Percentiles rank a stretch among this genome's conserved stretches.
phyloP scores from a whole-genome alignment of 2,888 invertebrate genomes.

The Oligia strigilis region DNA sequence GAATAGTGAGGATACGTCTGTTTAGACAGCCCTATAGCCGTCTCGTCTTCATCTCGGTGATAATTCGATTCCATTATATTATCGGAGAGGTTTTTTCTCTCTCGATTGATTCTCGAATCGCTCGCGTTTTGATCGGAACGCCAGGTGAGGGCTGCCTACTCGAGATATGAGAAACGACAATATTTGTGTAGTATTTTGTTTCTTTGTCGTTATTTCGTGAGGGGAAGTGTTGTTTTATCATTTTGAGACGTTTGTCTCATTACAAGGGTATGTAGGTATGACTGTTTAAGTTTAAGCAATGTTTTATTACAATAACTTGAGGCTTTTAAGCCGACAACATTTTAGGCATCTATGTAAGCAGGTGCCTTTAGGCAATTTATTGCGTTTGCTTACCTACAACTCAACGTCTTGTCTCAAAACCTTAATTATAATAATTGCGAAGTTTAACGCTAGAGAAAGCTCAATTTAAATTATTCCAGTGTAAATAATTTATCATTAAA shows the following conservation, averaged over 20 bases:
- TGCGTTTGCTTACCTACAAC: not conserved
- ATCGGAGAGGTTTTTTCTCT: slow-evolving; percentile 81
- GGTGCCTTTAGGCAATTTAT: not conserved
- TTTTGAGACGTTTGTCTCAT: slow-evolving; percentile 29
- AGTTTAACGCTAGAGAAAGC: not conserved
- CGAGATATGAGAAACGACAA: slow-evolving; percentile 69
- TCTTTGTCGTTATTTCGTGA: slow-evolving; percentile 50
- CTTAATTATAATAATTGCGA: not conserved
- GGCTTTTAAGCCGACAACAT: not conserved
- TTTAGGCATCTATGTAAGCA: not conserved
- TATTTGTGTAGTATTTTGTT: slow-evolving; percentile 77
- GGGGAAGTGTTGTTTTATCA: slow-evolving; percentile 52
- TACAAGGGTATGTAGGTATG: slow-evolving; percentile 3
- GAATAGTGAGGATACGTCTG: slow-evolving; percentile 34
- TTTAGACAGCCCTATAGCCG: slow-evolving; percentile 68
- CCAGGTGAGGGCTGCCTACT: slow-evolving; percentile 73
- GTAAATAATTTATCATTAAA: not conserved
- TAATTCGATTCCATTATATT: slow-evolving; percentile 90
- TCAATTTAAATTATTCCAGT: not conserved
- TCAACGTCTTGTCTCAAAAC: not conserved
- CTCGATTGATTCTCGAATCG: slow-evolving; percentile 84
- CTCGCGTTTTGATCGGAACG: slow-evolving; percentile 70
- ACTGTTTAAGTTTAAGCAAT: slow-evolving; percentile 20
- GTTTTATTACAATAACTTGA: slow-evolving; percentile 25
- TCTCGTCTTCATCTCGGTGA: slow-evolving; percentile 85